Evolutionary conservation across 2,797 vertebrate genomes (phyloP), one percentile per base, ranked within the genome.

Genomic region (Hybognathus amarus): DNA sequence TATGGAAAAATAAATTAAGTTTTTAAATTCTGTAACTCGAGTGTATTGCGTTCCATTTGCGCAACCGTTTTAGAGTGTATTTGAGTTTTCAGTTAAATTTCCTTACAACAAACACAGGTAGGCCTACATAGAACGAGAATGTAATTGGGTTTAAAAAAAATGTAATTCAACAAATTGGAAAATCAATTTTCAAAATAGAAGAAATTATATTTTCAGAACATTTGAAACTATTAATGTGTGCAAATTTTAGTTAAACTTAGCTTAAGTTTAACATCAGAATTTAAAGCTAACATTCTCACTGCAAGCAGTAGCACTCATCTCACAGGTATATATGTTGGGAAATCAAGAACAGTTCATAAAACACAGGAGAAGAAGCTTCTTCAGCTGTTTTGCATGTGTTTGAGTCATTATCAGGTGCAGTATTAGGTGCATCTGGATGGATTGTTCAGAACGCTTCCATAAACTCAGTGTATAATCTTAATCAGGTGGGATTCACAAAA

Each of bases 401-500:
- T 52, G 22, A 75, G 7, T 77, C 12, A 2, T 59, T n/a, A n/a
- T n/a, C n/a, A n/a, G n/a, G n/a, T n/a, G n/a, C n/a, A n/a, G n/a
- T n/a, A n/a, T n/a, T n/a, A n/a, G n/a, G n/a, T n/a, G n/a, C n/a
- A n/a, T n/a, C n/a, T n/a, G n/a, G n/a, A 42, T 7, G 66, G 64
- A 40, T 42, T 3, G 17, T 77, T 18, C 0, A n/a, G 2, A 45
- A 22, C 20, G 30, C 61, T 66, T 66, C 84, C 85, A 61, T 15
- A 12, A 63, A 30, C 13, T 17, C 24, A 81, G 47, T 82, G 54
- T 88, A 80, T 84, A 59, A 85, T 81, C 66, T 20, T 78, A 50
- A n/a, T 71, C 85, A 76, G 42, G 54, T 71, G 84, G 82, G 79
- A 83, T 59, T 74, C 18, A 84, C 59, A 30, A 63, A 68, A 83